Conservation (phyloP, 2,113 vertebrate genomes). For the Pachypanchax playfairii region DNA sequence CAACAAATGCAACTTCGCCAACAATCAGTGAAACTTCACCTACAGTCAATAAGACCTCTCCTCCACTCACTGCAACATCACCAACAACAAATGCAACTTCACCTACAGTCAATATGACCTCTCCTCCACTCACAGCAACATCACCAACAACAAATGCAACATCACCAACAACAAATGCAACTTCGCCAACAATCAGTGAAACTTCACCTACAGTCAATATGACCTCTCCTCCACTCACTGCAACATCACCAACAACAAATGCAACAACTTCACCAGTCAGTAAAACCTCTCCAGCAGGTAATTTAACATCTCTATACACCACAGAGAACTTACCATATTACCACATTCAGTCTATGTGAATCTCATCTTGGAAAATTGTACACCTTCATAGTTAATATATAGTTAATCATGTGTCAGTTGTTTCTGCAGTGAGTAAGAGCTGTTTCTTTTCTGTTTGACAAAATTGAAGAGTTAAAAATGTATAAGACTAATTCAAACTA, state of each 20-base stretch:
- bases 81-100: neutral
- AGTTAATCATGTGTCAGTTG: too few relatives aligned
- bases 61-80: neutral
- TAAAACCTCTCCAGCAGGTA: neutral
- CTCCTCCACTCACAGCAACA: neutral
- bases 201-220: neutral
- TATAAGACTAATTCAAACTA: too few relatives aligned
- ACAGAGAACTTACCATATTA: too few relatives aligned
- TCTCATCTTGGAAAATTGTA: too few relatives aligned
- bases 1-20: neutral
- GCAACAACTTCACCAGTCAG: neutral
- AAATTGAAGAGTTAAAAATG: too few relatives aligned
- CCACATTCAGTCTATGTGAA: too few relatives aligned
- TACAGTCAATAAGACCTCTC: neutral
- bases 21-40: neutral
- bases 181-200: neutral
- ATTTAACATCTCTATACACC: neutral
- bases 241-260: neutral
- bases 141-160: neutral
- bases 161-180: neutral
- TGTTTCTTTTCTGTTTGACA: too few relatives aligned
- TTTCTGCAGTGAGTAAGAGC: too few relatives aligned
- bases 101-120: neutral
- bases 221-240: neutral
- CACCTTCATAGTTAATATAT: too few relatives aligned